Evolutionary conservation across 92 coral and sea anemone species (phyloP).

Genomic region (Siderastrea radians): DNA sequence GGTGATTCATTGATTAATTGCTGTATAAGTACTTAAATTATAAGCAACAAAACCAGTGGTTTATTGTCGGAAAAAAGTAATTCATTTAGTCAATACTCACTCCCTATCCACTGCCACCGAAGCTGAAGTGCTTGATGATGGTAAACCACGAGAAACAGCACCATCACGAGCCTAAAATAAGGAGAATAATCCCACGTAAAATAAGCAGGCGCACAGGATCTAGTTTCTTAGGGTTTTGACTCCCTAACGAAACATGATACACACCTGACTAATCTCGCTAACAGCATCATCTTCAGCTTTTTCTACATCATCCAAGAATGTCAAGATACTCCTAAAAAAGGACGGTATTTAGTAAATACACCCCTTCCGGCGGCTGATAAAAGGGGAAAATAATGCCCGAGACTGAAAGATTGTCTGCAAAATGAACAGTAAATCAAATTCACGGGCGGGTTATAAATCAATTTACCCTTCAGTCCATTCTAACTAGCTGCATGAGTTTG

Average conservation of each 20-base stretch:
- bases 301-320: slow-evolving; percentile 98
- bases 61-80: too few species aligned
- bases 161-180: slow-evolving; percentile 77
- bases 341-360: not conserved
- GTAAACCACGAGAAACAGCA: slow-evolving; percentile 81
- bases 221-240: not conserved
- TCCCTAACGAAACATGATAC: not conserved
- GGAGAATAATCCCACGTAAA: not conserved
- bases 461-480: too few species aligned
- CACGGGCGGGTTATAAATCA: too few species aligned
- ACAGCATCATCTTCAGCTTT: slow-evolving; percentile 95
- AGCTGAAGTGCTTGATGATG: slow-evolving; percentile 84
- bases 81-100: slow-evolving; percentile 51
- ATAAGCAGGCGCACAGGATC: not conserved
- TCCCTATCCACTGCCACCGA: slow-evolving; percentile 75
- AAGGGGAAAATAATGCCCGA: too few species aligned
- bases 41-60: too few species aligned
- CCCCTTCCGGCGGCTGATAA: too few species aligned
- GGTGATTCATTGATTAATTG: too few species aligned
- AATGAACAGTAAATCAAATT: too few species aligned
- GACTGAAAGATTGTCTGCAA: too few species aligned
- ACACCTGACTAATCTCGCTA: slow-evolving; percentile 87
- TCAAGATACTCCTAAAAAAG: slow-evolving; percentile 83
- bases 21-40: too few species aligned
- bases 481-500: too few species aligned